Evolutionary conservation across 1,140 invertebrate genomes (phyloP).

Genomic region (Cherax quadricarinatus): DNA sequence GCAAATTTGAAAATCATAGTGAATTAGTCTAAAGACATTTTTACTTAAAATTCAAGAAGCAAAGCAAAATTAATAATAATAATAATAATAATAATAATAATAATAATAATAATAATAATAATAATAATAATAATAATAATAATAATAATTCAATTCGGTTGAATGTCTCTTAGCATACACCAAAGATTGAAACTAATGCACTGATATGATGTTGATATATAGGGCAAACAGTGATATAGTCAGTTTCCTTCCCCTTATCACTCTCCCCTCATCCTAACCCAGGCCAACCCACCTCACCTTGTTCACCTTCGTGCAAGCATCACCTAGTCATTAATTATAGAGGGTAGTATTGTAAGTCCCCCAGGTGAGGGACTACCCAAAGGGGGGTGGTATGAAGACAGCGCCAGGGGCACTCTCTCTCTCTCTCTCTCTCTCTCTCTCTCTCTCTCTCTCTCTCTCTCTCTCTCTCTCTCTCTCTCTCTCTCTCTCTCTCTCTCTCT

Average conservation of each 20-base stretch:
- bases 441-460: no score
- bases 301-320: neutral
- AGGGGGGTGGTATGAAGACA: neutral
- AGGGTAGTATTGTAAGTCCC: conserved; percentile 11
- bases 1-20: no score
- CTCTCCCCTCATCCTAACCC: neutral
- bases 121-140: neutral
- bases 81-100: neutral
- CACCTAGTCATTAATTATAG: conserved; percentile 36
- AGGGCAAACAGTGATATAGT: no score
- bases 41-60: no score
- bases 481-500: no score
- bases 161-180: neutral
- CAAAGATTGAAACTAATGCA: neutral
- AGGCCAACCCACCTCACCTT: neutral
- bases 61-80: neutral
- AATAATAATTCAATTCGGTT: neutral
- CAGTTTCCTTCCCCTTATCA: no score
- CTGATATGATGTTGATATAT: no score
- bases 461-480: no score
- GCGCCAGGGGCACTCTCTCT: neutral
- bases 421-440: no score
- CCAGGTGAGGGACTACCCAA: neutral
- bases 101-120: neutral
- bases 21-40: no score